Base-by-base conservation (phyloP, 2,113 vertebrate species). In the Myrmecobius fasciatus region DNA sequence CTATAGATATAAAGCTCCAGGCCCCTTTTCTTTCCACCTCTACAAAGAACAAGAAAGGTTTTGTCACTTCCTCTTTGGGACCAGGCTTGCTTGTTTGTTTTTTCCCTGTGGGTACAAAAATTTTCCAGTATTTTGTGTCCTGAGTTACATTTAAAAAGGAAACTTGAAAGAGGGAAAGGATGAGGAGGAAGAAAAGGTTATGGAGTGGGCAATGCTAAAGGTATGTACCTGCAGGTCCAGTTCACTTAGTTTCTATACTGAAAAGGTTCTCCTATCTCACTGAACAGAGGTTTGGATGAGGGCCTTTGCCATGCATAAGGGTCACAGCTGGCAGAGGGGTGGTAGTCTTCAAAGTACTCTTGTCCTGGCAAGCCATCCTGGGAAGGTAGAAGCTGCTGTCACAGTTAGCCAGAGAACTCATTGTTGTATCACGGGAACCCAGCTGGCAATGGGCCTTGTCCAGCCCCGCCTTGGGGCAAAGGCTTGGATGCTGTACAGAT, bases 311-410 rank as follows among this genome's bases (percentile, higher is more conserved):
- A 99, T 99, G 98, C 90, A 0, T 99, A 67, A 0, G 99, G 99
- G 97, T 99, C 99, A 0, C 99, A 99, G 98, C 99, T 99, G 54
- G 99, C 98, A 0, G 99, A 97, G 0, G 99, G 99, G 8, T 99
- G 98, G 28, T 99, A 98, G 92, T 99, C 99, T 96, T 99, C 99
- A 0, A 99, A 99, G 98, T 99, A 99, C 0, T 98, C 83, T 97
- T 97, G 0, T 99, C 98, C 14, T 98, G 97, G 89, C 98, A 98
- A 0, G 99, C 99, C 93, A 99, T 98, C 46, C 98, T 98, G 0
- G 99, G 99, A 97, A 99, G 99, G 26, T 99, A 98, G 98, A 99
- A 98, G 97, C 99, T 99, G 97, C 98, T 98, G 0, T 97, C 98
- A 0, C 99, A 97, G 98, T 98, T 99, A 56, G 99, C 99, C 93